Percentiles rank a stretch among this genome's conserved stretches.
phyloP scores from a whole-genome alignment of 2,888 invertebrate species.

The Trypoxylon attenuatum region DNA sequence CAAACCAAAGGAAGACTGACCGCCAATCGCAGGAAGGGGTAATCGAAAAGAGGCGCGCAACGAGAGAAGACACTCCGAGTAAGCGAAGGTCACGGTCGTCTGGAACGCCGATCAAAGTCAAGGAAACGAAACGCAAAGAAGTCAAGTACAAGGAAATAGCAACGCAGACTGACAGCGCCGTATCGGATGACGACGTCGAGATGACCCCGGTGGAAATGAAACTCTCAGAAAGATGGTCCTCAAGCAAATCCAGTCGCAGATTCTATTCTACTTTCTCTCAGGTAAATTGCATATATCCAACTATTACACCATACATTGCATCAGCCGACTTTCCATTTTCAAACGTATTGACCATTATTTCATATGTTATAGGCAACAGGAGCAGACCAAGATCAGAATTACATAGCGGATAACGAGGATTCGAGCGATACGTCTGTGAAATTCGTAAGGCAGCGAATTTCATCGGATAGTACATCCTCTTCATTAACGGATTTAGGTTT shows the following conservation, averaged over 20 bases:
- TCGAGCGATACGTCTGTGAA: neutral
- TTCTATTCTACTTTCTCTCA: neutral
- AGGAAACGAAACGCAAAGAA: slow-evolving; percentile 1
- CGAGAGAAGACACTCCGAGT: neutral
- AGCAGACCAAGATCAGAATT: neutral
- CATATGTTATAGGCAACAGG: slow-evolving; percentile 4
- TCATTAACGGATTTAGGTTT: slow-evolving; percentile 14
- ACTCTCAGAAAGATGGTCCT: neutral
- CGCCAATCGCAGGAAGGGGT: neutral
- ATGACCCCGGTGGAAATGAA: slow-evolving; percentile 8
- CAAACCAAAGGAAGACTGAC: neutral
- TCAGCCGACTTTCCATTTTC: neutral
- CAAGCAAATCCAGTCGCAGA: neutral
- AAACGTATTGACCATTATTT: neutral
- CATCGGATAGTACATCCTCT: neutral
- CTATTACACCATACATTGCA: neutral
- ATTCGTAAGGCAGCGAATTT: neutral
- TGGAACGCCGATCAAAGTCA: neutral
- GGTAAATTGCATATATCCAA: slow-evolving; percentile 7
- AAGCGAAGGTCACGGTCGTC: slow-evolving; percentile 1
- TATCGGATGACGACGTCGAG: slow-evolving; percentile 18
- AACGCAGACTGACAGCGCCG: slow-evolving; percentile 27
- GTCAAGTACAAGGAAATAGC: slow-evolving; percentile 12
- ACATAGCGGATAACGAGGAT: neutral
- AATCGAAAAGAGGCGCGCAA: neutral